Percentiles rank a stretch among this genome's conserved stretches.
phyloP scores from a whole-genome alignment of 2,888 invertebrate genomes.

The Lamellibrachia satsuma region DNA sequence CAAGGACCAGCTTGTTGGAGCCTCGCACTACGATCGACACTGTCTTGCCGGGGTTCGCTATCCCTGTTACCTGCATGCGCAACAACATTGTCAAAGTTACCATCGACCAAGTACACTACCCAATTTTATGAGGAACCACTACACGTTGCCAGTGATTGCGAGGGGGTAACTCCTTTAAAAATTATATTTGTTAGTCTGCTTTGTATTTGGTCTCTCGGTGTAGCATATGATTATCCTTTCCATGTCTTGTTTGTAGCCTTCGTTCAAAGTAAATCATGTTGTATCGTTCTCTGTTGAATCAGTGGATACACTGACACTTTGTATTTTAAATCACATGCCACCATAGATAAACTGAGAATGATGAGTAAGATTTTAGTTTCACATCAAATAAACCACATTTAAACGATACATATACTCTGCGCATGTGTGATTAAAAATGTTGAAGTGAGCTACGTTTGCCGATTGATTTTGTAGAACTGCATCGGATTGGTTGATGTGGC shows the following conservation, averaged over 20 bases:
- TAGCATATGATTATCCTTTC: not conserved
- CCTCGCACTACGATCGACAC: conserved; percentile 92
- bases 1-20: conserved; percentile 86
- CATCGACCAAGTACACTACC: not conserved
- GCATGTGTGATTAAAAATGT: too few species aligned
- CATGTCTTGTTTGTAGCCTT: not conserved
- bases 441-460: too few species aligned
- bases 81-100: not conserved
- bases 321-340: not conserved
- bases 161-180: not conserved
- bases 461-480: too few species aligned
- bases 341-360: not conserved
- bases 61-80: conserved; percentile 79
- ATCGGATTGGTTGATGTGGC: not conserved
- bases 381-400: too few species aligned
- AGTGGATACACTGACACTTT: not conserved
- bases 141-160: not conserved
- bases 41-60: conserved; percentile 86
- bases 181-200: not conserved
- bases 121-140: not conserved
- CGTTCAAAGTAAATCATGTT: not conserved
- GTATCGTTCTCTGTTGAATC: not conserved
- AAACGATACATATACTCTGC: not conserved
- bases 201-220: not conserved
- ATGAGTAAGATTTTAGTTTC: too few species aligned